These are phyloP conservation scores for Andrena chrysosceles DNA, from an alignment of 2,888 invertebrate species.

Conservation along the genomic window DNA sequence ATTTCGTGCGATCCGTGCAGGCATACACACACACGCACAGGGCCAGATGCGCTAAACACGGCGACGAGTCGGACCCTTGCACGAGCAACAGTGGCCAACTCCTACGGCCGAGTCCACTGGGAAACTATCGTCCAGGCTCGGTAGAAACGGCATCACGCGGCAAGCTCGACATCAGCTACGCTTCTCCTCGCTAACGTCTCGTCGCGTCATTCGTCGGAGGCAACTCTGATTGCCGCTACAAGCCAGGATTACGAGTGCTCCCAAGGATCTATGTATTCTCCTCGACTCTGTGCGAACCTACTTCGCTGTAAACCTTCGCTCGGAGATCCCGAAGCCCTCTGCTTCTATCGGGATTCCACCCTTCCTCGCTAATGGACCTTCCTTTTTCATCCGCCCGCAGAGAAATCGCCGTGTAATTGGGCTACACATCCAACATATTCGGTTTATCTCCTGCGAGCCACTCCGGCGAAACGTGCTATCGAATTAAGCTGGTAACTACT, in stretches of 20 bases:
- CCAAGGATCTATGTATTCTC: conserved; percentile 28
- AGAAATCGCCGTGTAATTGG: conserved; percentile 70
- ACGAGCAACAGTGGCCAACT: conserved; percentile 11
- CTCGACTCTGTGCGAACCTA: conserved; percentile 6
- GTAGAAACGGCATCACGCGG: neutral
- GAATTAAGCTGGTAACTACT: neutral
- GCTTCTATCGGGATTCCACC: neutral
- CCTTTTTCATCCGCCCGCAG: conserved; percentile 16
- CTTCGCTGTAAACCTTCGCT: conserved; percentile 14
- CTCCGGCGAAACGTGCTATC: neutral
- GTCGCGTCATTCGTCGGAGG: conserved; percentile 64
- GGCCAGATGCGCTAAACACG: conserved; percentile 36
- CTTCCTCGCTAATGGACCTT: conserved; percentile 13
- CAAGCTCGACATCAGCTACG: conserved; percentile 53
- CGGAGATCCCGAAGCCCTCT: conserved; percentile 2
- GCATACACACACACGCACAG: conserved; percentile 5
- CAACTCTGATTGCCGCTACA: conserved; percentile 74
- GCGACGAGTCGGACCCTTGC: conserved; percentile 26
- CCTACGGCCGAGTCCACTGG: conserved; percentile 4
- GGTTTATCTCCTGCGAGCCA: conserved; percentile 51
- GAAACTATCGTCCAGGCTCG: conserved; percentile 61
- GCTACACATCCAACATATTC: conserved; percentile 65
- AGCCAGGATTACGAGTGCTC: conserved; percentile 75
- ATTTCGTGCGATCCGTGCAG: conserved; percentile 59
- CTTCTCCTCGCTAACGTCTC: conserved; percentile 51